Percentiles rank a stretch among this genome's conserved stretches.
phyloP scores from a whole-genome alignment of 2,797 vertebrate genomes.

The Acrocephalus scirpaceus region DNA sequence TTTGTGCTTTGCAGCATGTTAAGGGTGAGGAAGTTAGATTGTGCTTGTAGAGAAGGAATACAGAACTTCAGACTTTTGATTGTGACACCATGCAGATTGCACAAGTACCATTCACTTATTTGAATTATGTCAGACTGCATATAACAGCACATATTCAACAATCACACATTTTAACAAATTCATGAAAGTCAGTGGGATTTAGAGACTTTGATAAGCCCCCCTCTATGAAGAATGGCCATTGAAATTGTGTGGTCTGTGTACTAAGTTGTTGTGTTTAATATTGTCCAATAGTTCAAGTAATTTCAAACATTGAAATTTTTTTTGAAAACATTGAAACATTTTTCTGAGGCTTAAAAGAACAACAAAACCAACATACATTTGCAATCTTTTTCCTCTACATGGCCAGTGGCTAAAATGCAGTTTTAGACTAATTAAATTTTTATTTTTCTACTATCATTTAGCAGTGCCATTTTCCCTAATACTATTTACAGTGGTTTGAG shows the following conservation, averaged over 20 bases:
- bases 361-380: background rate
- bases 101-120: background rate
- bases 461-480: background rate
- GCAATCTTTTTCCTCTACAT: background rate
- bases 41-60: background rate
- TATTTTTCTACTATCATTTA: background rate
- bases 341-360: background rate
- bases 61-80: background rate
- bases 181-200: background rate
- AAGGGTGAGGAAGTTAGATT: background rate
- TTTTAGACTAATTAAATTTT: background rate
- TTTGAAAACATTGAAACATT: background rate
- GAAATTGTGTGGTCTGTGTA: background rate
- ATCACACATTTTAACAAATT: background rate
- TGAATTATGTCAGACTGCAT: background rate
- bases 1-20: background rate
- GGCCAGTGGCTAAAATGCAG: background rate
- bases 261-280: background rate
- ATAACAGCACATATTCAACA: background rate
- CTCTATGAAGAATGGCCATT: background rate
- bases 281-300: background rate
- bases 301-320: background rate
- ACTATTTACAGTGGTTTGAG: background rate
- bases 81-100: background rate
- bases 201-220: background rate